Evolutionary conservation across 2,113 vertebrate species (phyloP).

Genomic region (Oophaga pumilio): DNA sequence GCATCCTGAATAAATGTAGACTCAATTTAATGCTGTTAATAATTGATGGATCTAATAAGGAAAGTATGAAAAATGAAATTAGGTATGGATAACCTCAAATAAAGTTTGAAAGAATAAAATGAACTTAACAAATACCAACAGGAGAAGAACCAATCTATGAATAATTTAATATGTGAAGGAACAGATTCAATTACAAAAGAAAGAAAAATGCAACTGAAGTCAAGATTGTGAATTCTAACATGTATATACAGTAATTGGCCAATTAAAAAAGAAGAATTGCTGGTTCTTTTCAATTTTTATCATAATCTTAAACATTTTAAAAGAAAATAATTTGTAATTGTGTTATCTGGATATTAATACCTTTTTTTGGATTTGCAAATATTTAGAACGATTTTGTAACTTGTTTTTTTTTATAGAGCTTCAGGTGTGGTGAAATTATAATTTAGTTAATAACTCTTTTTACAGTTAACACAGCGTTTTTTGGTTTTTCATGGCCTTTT

Average conservation of each 20-base stretch:
- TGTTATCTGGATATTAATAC: not conserved
- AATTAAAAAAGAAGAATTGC: constrained; percentile 49
- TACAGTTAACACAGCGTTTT: not conserved
- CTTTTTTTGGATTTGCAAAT: not conserved
- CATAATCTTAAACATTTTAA: not conserved
- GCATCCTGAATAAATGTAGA: constrained; percentile 44
- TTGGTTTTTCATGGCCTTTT: not conserved
- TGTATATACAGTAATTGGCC: constrained; percentile 41
- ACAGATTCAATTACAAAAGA: constrained; percentile 45
- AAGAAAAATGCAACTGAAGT: constrained; percentile 43
- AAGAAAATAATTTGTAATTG: not conserved
- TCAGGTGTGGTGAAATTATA: not conserved
- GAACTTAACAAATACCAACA: constrained; percentile 58
- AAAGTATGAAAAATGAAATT: constrained; percentile 54
- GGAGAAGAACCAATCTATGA: constrained; percentile 45
- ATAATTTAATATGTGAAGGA: constrained; percentile 49
- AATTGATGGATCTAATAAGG: constrained; percentile 59
- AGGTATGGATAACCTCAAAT: constrained; percentile 54
- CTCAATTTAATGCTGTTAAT: constrained; percentile 56
- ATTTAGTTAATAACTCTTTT: not conserved
- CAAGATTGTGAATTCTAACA: constrained; percentile 18
- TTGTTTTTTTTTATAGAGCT: not conserved
- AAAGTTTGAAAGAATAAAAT: constrained; percentile 55
- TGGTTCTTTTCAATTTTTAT: constrained; percentile 3
- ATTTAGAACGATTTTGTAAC: not conserved